Base-by-base conservation (phyloP, 2,888 invertebrate species). In the Zaprionus bogoriensis region DNA sequence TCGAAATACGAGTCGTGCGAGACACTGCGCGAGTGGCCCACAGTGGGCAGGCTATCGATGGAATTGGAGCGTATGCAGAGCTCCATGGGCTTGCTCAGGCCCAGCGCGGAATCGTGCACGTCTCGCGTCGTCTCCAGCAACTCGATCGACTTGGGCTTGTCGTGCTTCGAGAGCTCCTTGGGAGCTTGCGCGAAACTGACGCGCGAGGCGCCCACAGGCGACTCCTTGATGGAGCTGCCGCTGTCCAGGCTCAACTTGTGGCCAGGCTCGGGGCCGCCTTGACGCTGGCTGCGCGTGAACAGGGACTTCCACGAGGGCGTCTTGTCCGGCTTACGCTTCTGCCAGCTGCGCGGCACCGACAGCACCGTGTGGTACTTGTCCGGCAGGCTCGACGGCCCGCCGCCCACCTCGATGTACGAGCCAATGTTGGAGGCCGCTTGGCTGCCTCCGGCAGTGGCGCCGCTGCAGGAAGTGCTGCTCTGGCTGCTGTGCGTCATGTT, bases 1-100 rank as follows among this genome's bases (percentile, higher is more conserved):
- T 97, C 97, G 92, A 98, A 98, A 91, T 98, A 98, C 0, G 97
- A 98, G 90, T 98, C 98, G 90, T 98, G 97, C 0, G 97, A 97
- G 0, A 97, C 96, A 0, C 97, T 97, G 45, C 95, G 87, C n/a
- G 91, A 91, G 41, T 91, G 91, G 0, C 91, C 91, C 4, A 89
- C 87, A 0, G 91, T 91, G 20, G 91, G 89, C 12, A 91, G 78
- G 67, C 91, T 91, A 60, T 91, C 91, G 42, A 91, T 90, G 4
- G 91, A 91, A 74, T 87, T 90, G 20, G 91, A 91, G 44, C 91
- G 89, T 14, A 90, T 88, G 65, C 91, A 91, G 6, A 90, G 80
- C 46, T 91, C 91, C 87, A 91, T 89, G 5, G 90, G 89, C 47
- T 91, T 91, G 23, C 75, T 78, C 12, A 36, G 14, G 32, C 67